phyloP scores from a whole-genome alignment of 2,797 vertebrate genomes.

The Myripristis jacobus region DNA sequence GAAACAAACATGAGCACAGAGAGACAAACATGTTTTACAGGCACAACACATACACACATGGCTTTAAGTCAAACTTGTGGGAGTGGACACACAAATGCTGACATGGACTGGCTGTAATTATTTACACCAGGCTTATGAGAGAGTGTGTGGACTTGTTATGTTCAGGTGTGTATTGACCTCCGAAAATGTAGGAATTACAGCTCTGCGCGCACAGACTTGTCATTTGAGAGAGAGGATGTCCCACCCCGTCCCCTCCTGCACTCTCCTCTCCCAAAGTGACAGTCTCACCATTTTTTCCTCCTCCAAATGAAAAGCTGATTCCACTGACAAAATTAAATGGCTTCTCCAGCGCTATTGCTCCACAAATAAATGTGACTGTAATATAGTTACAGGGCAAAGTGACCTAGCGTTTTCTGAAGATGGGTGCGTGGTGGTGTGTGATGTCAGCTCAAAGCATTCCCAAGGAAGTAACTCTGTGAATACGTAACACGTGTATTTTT shows the following conservation, averaged over 20 bases:
- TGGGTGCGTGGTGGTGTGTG: not conserved
- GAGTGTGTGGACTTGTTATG: not conserved
- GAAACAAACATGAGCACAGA: too few relatives aligned
- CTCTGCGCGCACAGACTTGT: not conserved
- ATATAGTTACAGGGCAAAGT: not conserved
- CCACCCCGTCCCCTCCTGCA: not conserved
- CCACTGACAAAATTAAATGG: not conserved
- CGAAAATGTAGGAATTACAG: not conserved
- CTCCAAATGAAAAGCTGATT: not conserved
- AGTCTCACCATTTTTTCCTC: not conserved
- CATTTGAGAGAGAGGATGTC: not conserved
- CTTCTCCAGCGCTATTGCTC: not conserved
- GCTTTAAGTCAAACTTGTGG: too few relatives aligned
- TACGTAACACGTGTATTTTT: not conserved
- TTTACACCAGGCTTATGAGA: too few relatives aligned
- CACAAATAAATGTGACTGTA: conserved; percentile 2
- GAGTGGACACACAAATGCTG: too few relatives aligned
- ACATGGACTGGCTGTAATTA: too few relatives aligned
- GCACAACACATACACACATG: too few relatives aligned
- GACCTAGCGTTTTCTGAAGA: not conserved
- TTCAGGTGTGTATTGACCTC: conserved; percentile 10
- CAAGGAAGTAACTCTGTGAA: not conserved
- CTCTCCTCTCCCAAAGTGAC: too few relatives aligned
- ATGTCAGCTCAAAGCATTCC: not conserved
- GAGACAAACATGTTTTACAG: too few relatives aligned